These are phyloP conservation scores for Microtus agrestis DNA, from an alignment of 2,797 vertebrate genomes.

Conservation along the genomic window DNA sequence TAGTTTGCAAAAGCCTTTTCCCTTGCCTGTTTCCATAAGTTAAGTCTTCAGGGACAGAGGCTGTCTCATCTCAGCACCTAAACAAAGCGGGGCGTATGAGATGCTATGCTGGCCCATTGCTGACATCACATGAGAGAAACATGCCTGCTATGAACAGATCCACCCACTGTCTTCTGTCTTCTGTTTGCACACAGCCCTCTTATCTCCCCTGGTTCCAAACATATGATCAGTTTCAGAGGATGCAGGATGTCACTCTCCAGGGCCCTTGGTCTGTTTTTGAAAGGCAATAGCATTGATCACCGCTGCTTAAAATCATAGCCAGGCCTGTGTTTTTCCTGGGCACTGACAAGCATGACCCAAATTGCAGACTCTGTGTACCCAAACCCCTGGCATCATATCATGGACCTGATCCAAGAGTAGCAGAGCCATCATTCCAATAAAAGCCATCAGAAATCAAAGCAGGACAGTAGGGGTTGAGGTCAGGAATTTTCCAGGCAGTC, in stretches of 20 bases:
- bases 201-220: neutral
- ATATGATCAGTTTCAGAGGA: neutral
- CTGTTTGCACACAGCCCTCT: no score
- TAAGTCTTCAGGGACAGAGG: neutral
- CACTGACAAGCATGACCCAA: neutral
- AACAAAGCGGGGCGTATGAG: fast-evolving
- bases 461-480: no score
- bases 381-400: neutral
- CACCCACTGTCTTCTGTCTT: fast-evolving
- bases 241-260: neutral
- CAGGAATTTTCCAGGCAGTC: neutral
- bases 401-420: neutral
- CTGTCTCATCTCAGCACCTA: no score
- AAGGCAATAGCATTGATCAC: neutral
- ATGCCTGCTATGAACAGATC: fast-evolving
- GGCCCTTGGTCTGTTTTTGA: neutral
- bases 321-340: neutral
- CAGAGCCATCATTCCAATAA: neutral
- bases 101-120: fast-evolving
- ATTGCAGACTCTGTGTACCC: fast-evolving
- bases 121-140: fast-evolving
- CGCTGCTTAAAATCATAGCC: neutral
- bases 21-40: neutral
- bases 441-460: neutral
- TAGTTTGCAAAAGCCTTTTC: neutral